Conservation (phyloP, 2,888 invertebrate species). For the Balanococcus diminutus region DNA sequence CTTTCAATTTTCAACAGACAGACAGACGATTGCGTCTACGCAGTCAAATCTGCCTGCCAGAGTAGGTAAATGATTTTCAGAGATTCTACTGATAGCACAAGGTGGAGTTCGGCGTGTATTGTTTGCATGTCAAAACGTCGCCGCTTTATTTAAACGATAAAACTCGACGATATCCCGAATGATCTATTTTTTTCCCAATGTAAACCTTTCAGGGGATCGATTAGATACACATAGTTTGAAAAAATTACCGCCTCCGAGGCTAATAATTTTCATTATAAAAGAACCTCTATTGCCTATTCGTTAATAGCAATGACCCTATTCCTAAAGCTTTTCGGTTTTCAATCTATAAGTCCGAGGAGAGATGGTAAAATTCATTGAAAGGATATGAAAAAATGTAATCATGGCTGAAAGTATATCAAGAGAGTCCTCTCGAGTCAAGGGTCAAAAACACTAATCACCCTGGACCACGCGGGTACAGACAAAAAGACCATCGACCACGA, state of each 20-base stretch:
- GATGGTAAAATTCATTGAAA: background rate
- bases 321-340: background rate
- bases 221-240: conserved; percentile 17
- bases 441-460: conserved; percentile 42
- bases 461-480: background rate
- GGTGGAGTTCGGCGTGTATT: background rate
- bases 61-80: background rate
- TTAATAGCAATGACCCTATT: conserved; percentile 22
- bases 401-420: background rate
- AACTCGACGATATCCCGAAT: background rate
- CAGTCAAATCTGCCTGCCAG: background rate
- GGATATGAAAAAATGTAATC: background rate
- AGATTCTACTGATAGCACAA: conserved; percentile 9
- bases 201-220: conserved; percentile 7
- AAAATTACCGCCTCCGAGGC: background rate
- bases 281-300: background rate
- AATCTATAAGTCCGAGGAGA: background rate
- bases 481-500: background rate
- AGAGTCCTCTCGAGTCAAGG: conserved; percentile 10
- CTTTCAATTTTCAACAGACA: conserved; percentile 8
- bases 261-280: conserved; percentile 1
- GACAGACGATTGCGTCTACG: background rate
- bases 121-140: conserved; percentile 26
- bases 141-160: background rate
- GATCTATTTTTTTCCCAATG: background rate